Percentiles rank a stretch among this genome's conserved stretches.
phyloP scores from a whole-genome alignment of 2,888 invertebrate species.

The Melinaea menophilus region DNA sequence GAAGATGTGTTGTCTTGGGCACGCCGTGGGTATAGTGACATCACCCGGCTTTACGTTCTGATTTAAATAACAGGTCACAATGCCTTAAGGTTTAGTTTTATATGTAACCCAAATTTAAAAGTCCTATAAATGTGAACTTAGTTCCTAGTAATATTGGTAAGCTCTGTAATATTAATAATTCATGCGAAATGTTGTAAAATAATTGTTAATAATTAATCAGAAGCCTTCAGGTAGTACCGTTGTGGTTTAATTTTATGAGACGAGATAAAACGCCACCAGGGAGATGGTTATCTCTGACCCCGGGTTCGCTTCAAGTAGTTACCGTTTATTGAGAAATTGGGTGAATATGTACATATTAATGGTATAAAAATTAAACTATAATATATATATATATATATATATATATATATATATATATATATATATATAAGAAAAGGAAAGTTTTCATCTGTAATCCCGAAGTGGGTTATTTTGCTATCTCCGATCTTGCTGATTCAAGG shows the following conservation, averaged over 20 bases:
- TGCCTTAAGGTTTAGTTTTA: not conserved
- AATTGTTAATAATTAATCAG: constrained; percentile 23
- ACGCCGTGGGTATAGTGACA: constrained; percentile 20
- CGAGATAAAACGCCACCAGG: constrained; percentile 47
- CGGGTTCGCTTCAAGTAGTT: constrained; percentile 44
- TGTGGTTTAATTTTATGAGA: constrained; percentile 50
- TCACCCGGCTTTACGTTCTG: constrained; percentile 21
- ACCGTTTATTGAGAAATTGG: constrained; percentile 31
- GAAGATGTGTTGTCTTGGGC: constrained; percentile 37
- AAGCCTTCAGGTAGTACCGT: constrained; percentile 36
- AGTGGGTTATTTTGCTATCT: constrained; percentile 9
- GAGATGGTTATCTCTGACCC: constrained; percentile 51
- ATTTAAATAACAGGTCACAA: not conserved
- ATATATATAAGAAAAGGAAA: not conserved
- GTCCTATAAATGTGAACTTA: not conserved
- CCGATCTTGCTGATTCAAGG: constrained; percentile 12
- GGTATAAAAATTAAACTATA: not conserved
- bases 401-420: not conserved
- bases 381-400: not conserved
- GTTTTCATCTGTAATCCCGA: not conserved
- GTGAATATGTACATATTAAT: not conserved
- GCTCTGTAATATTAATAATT: too few species aligned
- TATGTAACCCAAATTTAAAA: not conserved
- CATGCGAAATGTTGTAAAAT: constrained; percentile 11
- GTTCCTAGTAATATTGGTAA: too few species aligned